Base-by-base conservation (phyloP, 2,888 invertebrate genomes). In the Gandaritis pyraliata region DNA sequence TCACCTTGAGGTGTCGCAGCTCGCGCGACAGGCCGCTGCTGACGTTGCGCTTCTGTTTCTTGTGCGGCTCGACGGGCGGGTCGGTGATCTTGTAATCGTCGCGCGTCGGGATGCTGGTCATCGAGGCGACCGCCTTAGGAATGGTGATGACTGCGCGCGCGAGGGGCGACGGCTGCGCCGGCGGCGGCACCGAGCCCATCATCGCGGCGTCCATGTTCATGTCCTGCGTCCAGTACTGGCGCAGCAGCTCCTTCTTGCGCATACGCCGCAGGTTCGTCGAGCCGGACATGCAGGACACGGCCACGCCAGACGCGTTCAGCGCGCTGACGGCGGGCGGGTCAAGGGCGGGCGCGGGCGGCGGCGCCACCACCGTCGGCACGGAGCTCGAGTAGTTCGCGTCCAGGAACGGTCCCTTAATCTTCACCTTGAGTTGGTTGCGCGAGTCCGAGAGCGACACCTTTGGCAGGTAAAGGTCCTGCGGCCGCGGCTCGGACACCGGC, bases 41-140 rank as follows among this genome's bases (percentile, higher is more conserved):
- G 38, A 91, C 84, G 61, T 94, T 93, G 59, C 94, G 93, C 58
- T 95, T 93, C 75, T 96, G 93, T 58, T 95, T 93, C 75, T 96
- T 96, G 82, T 96, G 68, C 38, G 56, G 96, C 75, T 95, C 94
- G 71, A 94, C 56, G 39, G 94, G 94, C 0, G 94, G 93, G 56
- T 96, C 95, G 2, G 93, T 89, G 10, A 94, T 91, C 75, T 96
- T 95, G 77, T 97, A 97, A 78, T 97, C 97, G 69, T 97, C 97
- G 70, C 96, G 94, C 0, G 97, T 97, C 1, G 97, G 97, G 75
- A 97, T 96, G 64, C 95, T 95, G 0, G 97, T 96, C 95, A 97
- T 97, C 10, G 97, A 97, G 18, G 97, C 96, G 8, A 97, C 96
- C 2, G 97, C 97, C 84, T 97, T 97, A 0, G 97, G 97, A 75